These are phyloP conservation scores for Melopsittacus undulatus DNA, from an alignment of 2,797 vertebrate species.

Conservation along the genomic window DNA sequence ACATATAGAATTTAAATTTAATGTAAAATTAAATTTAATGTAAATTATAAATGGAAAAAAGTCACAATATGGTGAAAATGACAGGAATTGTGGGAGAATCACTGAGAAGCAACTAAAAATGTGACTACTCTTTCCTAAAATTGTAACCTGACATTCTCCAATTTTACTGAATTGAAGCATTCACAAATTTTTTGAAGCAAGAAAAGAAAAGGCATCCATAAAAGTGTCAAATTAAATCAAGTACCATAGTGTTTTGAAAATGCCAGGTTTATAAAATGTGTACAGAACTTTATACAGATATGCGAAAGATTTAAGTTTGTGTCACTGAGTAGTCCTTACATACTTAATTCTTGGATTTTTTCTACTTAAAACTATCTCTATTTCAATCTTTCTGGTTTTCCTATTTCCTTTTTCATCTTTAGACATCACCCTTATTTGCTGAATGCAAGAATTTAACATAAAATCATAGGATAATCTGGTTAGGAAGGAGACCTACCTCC, in stretches of 20 bases:
- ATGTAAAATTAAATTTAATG: not conserved
- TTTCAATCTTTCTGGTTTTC: not conserved
- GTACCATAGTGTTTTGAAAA: not conserved
- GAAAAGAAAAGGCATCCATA: not conserved
- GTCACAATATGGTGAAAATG: not conserved
- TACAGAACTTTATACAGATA: not conserved
- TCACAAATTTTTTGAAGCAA: not conserved
- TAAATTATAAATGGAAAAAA: not conserved
- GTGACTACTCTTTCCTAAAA: not conserved
- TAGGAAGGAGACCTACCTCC: not conserved
- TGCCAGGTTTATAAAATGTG: conserved; percentile 18
- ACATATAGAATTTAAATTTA: not conserved
- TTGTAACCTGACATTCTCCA: not conserved
- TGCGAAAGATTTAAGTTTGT: not conserved
- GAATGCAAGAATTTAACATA: not conserved
- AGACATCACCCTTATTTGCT: not conserved
- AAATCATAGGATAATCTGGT: not conserved
- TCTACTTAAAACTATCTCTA: not conserved
- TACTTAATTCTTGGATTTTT: not conserved
- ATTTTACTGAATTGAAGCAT: not conserved
- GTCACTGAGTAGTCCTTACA: not conserved
- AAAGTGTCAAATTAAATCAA: not conserved
- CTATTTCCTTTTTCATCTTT: not conserved
- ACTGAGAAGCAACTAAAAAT: not conserved
- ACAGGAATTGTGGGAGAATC: not conserved